phyloP scores from a whole-genome alignment of 2,113 vertebrate genomes.

The Tachycineta bicolor region DNA sequence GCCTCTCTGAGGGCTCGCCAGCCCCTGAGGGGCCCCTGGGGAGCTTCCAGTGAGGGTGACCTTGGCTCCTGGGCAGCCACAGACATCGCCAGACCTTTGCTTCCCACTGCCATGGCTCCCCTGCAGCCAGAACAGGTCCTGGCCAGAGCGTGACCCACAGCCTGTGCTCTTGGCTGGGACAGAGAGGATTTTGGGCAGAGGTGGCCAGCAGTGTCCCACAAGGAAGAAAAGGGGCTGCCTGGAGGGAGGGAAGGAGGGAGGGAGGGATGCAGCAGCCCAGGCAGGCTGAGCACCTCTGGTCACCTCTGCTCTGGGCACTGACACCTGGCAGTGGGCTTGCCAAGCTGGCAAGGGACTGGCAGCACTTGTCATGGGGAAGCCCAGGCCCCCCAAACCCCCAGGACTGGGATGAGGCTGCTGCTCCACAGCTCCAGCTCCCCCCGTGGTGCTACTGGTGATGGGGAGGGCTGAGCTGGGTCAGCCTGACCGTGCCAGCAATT shows the following conservation, averaged over 20 bases:
- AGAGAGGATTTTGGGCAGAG: not conserved
- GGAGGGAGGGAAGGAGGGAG: not conserved
- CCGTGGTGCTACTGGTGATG: not conserved
- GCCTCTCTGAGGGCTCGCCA: not conserved
- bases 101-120: not conserved
- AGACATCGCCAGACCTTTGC: not conserved
- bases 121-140: not conserved
- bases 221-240: not conserved
- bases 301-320: not conserved
- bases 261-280: not conserved
- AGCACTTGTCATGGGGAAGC: rapidly evolving
- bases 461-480: not conserved
- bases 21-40: not conserved
- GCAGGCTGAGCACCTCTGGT: not conserved
- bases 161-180: not conserved
- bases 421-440: not conserved
- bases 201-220: not conserved
- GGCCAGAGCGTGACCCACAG: rapidly evolving
- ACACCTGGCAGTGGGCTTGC: not conserved
- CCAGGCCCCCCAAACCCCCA: not conserved
- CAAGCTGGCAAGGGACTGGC: not conserved
- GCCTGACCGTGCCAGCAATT: not conserved
- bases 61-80: not conserved
- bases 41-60: not conserved
- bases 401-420: not conserved